Base-by-base conservation (phyloP, 1,140 invertebrate genomes). In the Bacillus rossius region DNA sequence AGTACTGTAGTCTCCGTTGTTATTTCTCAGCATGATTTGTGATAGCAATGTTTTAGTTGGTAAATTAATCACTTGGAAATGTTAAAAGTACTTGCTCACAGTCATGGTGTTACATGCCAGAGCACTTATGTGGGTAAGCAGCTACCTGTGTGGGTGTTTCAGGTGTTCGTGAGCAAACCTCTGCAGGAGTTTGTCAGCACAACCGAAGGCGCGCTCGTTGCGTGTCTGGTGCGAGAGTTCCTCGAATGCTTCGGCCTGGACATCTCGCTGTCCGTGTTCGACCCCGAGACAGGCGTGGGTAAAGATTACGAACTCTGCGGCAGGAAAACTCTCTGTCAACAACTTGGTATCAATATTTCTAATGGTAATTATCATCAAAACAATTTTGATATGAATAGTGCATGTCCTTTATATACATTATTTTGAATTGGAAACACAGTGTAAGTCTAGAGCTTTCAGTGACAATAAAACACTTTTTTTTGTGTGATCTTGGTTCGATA, bases 161-260 rank as follows among this genome's bases (percentile, higher is more conserved):
- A 47, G 42, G 41, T 23, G 16, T 43, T 85, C 57, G 65, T 80
- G n/a, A 88, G 86, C 66, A 78, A 80, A 71, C 77, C 80, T 60
- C 73, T 87, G 52, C 81, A 81, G 71, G 77, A 81, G 57, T 84
- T 82, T 72, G 65, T 87, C 57, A 73, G 73, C 57, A 82, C 80
- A 62, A 69, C 77, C 48, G 81, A 87, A 78, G 85, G 86, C 62
- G 73, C 77, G 67, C 62, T 83, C 63, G 75, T 82, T 65, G 80
- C 84, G 71, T 82, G 77, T 59, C 71, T 89, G 60, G 82, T 89
- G 47, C 75, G 80, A 65, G 86, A 89, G 70, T 88, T 88, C 72
- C 70, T 89, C 55, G 82, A 87, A 70, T 87, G 79, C 71, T 88
- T 86, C 73, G 78, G 83, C 61, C 73, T 89, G 37, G 79, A 86